Conservation (phyloP, 2,888 invertebrate species). For the Polydrusus cervinus region DNA sequence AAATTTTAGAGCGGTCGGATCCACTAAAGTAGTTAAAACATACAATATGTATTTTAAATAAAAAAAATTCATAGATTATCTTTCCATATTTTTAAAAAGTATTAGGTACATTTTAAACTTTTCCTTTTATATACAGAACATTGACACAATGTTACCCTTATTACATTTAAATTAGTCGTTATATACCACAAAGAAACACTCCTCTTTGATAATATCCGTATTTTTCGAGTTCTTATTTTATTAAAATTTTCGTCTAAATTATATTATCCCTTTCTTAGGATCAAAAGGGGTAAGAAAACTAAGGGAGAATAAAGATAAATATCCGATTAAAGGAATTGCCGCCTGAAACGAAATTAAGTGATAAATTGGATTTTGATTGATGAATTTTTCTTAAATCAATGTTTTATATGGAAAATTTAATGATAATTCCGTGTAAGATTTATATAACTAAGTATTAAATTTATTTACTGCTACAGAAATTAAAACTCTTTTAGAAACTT, state of each 20-base stretch:
- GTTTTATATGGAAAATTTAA: background rate
- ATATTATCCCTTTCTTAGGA: background rate
- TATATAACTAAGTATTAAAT: too few species aligned
- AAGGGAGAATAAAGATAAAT: background rate
- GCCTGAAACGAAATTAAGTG: background rate
- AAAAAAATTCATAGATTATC: too few species aligned
- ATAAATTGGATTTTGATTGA: background rate
- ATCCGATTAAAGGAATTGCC: background rate
- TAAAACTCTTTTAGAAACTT: too few species aligned
- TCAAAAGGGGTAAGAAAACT: background rate
- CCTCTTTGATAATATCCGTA: background rate
- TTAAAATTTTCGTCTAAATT: conserved; percentile 5
- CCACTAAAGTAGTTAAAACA: too few species aligned
- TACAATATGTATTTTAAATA: too few species aligned
- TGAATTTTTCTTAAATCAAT: background rate
- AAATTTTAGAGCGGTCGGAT: too few species aligned
- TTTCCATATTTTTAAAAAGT: too few species aligned
- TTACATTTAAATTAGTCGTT: background rate
- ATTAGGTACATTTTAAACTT: too few species aligned
- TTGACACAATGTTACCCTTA: background rate
- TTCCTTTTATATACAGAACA: background rate
- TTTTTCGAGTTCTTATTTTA: conserved; percentile 6
- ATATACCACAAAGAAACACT: conserved; percentile 1
- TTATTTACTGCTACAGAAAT: too few species aligned
- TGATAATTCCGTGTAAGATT: too few species aligned